Base-by-base conservation (phyloP, 2,113 vertebrate genomes). In the Elephantulus edwardii region DNA sequence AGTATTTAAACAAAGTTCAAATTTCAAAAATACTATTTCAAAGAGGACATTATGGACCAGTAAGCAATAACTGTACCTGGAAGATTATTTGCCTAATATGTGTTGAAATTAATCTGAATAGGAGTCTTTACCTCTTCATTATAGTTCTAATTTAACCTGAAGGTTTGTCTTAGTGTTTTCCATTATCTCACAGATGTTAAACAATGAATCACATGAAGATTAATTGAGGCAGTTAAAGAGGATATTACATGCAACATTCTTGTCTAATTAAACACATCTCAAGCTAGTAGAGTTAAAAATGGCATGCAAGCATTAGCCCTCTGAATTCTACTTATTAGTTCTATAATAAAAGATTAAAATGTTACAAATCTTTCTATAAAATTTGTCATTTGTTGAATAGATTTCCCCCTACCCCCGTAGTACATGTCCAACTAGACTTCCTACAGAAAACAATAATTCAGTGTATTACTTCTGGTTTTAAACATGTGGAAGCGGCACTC, bases 221-320 rank as follows among this genome's bases (percentile, higher is more conserved):
- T 74, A 88, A 91, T 22, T 46, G 22, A 87, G 12, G 79, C 56
- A 52, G 9, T 84, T 90, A 75, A 74, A 30, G 17, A 38, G 6
- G 0, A 4, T 68, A 56, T 58, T 81, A 80, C 0, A 75, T 90
- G 0, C 33, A 89, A 50, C 24, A 8, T 0, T 22, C 1, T 8
- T 90, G 0, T 82, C 88, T 90, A 93, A 96, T 50, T 93, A 44
- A 87, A 84, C 38, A 80, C 1, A 81, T 71, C 6, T 40, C 10
- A 6, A 48, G 35, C 8, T 8, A 20, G 42, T 75, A 20, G 14
- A 75, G 72, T n/a, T 70, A 85, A 90, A 60, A 80, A 10, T 6
- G 0, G 4, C 52, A 24, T 40, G 12, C 8, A 16, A 62, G 1
- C 6, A 20, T 46, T 76, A 10, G 10, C 0, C 9, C 26, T 76